Evolutionary conservation across 2,797 vertebrate species (phyloP), one percentile per base, ranked within the genome.

Genomic region (Ceyx erithaca): DNA sequence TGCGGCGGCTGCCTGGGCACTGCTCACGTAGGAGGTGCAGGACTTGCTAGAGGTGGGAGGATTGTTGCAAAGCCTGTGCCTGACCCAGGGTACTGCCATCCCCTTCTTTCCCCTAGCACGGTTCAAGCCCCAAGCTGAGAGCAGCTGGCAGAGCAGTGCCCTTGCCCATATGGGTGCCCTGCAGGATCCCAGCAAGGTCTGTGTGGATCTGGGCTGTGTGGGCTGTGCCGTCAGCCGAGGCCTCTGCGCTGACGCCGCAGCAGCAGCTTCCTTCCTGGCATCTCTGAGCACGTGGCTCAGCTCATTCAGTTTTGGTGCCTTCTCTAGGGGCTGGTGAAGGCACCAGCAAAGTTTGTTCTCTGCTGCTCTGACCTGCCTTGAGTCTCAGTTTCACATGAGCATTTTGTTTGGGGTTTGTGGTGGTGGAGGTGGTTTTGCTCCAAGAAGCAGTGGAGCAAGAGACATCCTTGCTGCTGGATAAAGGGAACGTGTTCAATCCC

Each of bases 1-100:
- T 1, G 2, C 25, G n/a, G 28, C 1, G 0, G 28, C 33, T 1
- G 0, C n/a, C 31, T 40, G 23, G 18, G 12, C 21, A 49, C 9
- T 12, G 17, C 57, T n/a, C 11, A 26, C 8, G 8, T 28, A 26
- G n/a, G 30, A 79, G 46, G 54, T 14, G 9, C 17, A 48, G 54
- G 19, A 62, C 33, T 52, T 67, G 10, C 20, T 46, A 35, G 58
- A 61, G 22, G 30, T 71, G 52, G 30, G 18, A 71, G 43, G 14
- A 40, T 14, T 43, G 17, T 12, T 80, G 55, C n/a, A 33, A 63
- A 84, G 18, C 28, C 49, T 31, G 22, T 48, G 22, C 20, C 37
- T 80, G 43, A 22, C 26, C 0, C 0, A 41, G 37, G 15, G 7
- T 57, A 40, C 30, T 12, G 13, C 14, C 30, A 40, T 28, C 12